These are phyloP conservation scores for Trichogramma pretiosum DNA, from an alignment of 1,140 invertebrate species.

Conservation along the genomic window DNA sequence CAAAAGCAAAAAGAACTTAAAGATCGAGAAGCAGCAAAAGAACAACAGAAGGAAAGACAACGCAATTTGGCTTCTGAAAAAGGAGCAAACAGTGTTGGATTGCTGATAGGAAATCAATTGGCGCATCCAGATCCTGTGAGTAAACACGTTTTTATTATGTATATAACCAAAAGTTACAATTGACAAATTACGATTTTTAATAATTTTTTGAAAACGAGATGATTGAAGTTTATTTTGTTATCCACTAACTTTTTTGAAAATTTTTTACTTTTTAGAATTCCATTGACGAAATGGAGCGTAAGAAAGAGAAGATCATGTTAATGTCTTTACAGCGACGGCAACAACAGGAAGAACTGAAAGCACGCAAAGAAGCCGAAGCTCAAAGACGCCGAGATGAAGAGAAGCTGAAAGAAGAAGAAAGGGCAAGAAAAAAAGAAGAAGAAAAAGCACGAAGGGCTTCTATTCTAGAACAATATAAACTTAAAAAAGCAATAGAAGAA, in stretches of 20 bases:
- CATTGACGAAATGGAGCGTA: constrained; percentile 81
- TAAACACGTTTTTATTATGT: constrained; percentile 11
- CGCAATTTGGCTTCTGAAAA: constrained; percentile 27
- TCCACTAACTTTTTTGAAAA: no score
- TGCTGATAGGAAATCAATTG: constrained; percentile 61
- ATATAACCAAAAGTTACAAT: background rate
- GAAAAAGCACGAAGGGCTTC: constrained; percentile 74
- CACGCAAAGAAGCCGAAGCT: constrained; percentile 75
- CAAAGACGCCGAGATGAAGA: constrained; percentile 68
- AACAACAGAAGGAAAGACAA: constrained; percentile 41
- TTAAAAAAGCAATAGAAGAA: constrained; percentile 89
- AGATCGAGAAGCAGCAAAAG: constrained; percentile 37
- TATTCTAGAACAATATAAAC: constrained; percentile 89
- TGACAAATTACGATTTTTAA: no score
- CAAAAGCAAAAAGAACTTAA: constrained; percentile 31
- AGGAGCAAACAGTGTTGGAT: constrained; percentile 46
- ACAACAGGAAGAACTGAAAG: constrained; percentile 78
- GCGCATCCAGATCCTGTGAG: constrained; percentile 60
- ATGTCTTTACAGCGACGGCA: constrained; percentile 77
- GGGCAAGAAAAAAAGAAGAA: constrained; percentile 79
- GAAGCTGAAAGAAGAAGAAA: constrained; percentile 76
- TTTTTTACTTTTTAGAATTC: constrained; percentile 52
- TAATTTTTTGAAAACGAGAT: constrained; percentile 3
- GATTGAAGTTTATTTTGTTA: constrained; percentile 11
- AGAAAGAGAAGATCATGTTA: constrained; percentile 81